Evolutionary conservation across 2,113 vertebrate species (phyloP).

Genomic region (Chroicocephalus ridibundus): DNA sequence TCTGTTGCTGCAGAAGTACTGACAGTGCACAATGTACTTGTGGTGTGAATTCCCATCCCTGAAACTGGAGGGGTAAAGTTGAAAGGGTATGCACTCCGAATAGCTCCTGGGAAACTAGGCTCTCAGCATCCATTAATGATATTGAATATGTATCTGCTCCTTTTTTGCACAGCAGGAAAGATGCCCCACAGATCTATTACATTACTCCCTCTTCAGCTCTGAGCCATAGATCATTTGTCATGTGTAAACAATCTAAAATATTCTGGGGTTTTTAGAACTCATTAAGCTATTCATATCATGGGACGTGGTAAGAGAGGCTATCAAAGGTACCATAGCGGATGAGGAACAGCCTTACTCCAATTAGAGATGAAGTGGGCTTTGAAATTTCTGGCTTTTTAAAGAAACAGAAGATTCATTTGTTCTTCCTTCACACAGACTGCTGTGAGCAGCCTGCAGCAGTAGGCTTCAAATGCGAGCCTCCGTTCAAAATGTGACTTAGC

Average conservation of each 20-base stretch:
- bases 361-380: background rate
- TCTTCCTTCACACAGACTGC: background rate
- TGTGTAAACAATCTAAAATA: background rate
- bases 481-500: background rate
- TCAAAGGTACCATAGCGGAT: background rate
- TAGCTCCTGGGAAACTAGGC: background rate
- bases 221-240: background rate
- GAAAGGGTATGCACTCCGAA: background rate
- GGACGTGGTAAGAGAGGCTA: background rate
- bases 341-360: background rate
- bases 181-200: background rate
- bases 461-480: background rate
- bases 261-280: background rate
- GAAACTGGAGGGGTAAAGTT: background rate
- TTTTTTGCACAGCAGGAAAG: background rate
- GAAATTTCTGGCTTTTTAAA: background rate
- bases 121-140: background rate
- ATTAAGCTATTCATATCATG: background rate
- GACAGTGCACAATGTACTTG: rapidly evolving
- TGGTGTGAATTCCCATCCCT: background rate
- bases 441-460: background rate
- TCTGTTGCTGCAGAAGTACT: background rate
- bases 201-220: background rate
- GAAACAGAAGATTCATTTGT: background rate
- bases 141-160: background rate